These are phyloP conservation scores for Pampusana beccarii DNA, from an alignment of 2,113 vertebrate genomes.

Conservation along the genomic window DNA sequence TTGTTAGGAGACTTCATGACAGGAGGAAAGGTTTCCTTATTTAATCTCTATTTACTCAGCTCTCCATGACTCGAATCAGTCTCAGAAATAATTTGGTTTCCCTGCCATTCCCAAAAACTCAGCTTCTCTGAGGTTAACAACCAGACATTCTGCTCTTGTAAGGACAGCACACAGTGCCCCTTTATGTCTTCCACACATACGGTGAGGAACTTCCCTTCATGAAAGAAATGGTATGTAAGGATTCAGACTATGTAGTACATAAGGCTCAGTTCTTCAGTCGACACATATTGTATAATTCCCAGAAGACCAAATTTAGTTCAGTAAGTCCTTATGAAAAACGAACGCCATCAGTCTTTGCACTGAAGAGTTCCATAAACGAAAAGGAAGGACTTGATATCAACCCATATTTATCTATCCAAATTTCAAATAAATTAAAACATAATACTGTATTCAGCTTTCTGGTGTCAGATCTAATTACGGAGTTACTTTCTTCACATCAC, in stretches of 20 bases:
- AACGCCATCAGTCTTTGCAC: not conserved
- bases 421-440: slow-evolving; percentile 24
- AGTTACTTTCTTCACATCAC: slow-evolving; percentile 13
- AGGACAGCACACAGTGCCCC: not conserved
- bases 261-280: not conserved
- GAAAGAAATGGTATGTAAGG: not conserved
- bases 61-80: not conserved
- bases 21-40: not conserved
- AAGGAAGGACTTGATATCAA: not conserved
- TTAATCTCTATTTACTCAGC: not conserved
- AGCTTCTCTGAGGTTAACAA: not conserved
- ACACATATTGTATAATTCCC: accelerated
- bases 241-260: accelerated
- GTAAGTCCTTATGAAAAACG: not conserved
- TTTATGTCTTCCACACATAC: accelerated
- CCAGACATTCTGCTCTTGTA: not conserved
- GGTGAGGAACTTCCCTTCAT: not conserved
- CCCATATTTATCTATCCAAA: not conserved
- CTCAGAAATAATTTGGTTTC: not conserved
- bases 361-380: not conserved
- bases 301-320: not conserved
- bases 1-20: not conserved
- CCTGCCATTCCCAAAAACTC: not conserved
- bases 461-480: slow-evolving; percentile 33
- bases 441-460: not conserved